Percentiles rank a stretch among this genome's conserved stretches.
These are phyloP conservation scores for Gavialis gangeticus DNA, from an alignment of 2,113 vertebrate species.

Conservation along the genomic window DNA sequence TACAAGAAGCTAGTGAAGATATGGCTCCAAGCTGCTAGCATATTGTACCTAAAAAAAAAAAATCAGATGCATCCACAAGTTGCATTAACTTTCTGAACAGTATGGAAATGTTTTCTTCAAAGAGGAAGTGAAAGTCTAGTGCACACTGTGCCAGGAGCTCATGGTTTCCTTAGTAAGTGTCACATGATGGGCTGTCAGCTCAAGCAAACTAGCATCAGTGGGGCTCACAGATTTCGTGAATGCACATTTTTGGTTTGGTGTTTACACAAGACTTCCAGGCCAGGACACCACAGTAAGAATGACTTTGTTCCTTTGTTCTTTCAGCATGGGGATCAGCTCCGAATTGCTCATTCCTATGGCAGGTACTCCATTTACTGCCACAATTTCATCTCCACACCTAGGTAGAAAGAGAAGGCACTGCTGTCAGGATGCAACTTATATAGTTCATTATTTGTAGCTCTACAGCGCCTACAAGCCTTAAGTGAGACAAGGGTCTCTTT, in stretches of 20 bases:
- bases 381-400: constrained; percentile 94
- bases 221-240: background rate
- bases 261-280: constrained; percentile 90
- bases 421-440: background rate
- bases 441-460: accelerated
- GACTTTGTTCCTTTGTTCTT: constrained; percentile 92
- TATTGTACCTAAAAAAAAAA: background rate
- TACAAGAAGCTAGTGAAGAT: background rate
- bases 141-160: background rate
- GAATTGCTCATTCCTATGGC: constrained; percentile 93
- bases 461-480: background rate
- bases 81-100: background rate
- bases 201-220: background rate
- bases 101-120: background rate
- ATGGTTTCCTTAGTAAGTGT: background rate
- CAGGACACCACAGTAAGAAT: constrained; percentile 92
- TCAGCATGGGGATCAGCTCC: constrained; percentile 91
- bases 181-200: accelerated
- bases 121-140: background rate
- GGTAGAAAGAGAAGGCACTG: background rate
- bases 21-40: background rate
- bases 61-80: background rate
- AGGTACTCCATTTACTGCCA: constrained; percentile 91
- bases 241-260: accelerated
- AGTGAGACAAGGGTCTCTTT: background rate